Percentiles rank a stretch among this genome's conserved stretches.
phyloP scores from a whole-genome alignment of 2,113 vertebrate species.

The Paralichthys olivaceus region DNA sequence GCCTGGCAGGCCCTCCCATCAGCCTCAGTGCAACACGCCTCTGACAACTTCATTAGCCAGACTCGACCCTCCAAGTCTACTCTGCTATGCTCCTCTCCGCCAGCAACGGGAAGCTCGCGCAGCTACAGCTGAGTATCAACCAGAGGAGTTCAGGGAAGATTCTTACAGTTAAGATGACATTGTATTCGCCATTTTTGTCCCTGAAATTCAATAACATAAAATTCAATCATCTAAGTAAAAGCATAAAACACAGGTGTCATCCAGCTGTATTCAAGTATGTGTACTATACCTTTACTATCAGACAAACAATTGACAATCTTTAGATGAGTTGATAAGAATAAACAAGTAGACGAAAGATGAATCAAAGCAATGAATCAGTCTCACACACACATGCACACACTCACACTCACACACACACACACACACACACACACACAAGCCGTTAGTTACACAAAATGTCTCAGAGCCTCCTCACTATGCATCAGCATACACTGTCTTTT shows the following conservation, averaged over 20 bases:
- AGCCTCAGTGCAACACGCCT: conserved; percentile 84
- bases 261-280: conserved; percentile 85
- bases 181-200: no score
- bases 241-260: no score
- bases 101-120: conserved; percentile 51
- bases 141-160: conserved; percentile 10
- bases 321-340: conserved; percentile 85
- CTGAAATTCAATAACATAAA: no score
- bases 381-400: neutral
- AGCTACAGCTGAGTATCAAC: conserved; percentile 39
- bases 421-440: conserved; percentile 4
- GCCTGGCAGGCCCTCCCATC: conserved; percentile 88
- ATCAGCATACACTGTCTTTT: conserved; percentile 2
- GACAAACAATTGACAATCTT: neutral
- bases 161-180: neutral
- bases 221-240: neutral
- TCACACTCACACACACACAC: conserved; percentile 1
- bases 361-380: conserved; percentile 74
- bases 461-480: conserved; percentile 1
- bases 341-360: conserved; percentile 80
- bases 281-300: conserved; percentile 88
- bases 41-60: conserved; percentile 97
- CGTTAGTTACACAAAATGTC: neutral
- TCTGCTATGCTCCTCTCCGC: conserved; percentile 49
- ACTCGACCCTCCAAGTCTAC: conserved; percentile 63